Percentiles rank a stretch among this genome's conserved stretches.
Evolutionary conservation across 2,888 invertebrate species (phyloP).

Genomic region (Stomorhina lunata): DNA sequence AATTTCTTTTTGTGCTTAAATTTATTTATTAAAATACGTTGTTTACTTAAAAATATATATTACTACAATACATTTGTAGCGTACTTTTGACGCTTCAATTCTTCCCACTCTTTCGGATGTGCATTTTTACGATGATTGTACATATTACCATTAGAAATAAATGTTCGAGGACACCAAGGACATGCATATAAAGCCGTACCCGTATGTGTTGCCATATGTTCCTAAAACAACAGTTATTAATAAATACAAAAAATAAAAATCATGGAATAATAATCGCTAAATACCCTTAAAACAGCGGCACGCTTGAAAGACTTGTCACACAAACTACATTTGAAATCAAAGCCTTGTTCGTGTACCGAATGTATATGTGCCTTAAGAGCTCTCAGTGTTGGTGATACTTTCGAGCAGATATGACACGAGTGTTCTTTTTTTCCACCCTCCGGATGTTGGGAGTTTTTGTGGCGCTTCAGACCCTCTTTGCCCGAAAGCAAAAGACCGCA

Average conservation of each 20-base stretch:
- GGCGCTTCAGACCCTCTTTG: conserved; percentile 76
- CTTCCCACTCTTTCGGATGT: conserved; percentile 77
- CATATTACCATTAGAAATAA: conserved; percentile 77
- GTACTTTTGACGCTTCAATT: conserved; percentile 47
- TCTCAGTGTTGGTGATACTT: conserved; percentile 76
- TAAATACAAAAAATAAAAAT: background rate
- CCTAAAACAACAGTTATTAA: conserved; percentile 69
- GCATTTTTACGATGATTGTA: conserved; percentile 76
- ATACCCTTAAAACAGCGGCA: conserved; percentile 68
- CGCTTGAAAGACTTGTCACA: conserved; percentile 78
- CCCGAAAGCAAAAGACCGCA: conserved; percentile 75
- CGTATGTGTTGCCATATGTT: conserved; percentile 77
- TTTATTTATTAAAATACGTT: background rate
- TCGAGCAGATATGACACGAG: conserved; percentile 76
- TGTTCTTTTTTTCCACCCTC: conserved; percentile 72
- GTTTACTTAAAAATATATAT: background rate
- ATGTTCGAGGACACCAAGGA: conserved; percentile 75
- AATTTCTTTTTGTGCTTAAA: background rate
- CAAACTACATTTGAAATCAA: conserved; percentile 75
- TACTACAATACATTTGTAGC: conserved; percentile 9
- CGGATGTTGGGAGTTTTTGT: conserved; percentile 76
- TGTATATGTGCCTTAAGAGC: conserved; percentile 77
- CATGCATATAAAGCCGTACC: conserved; percentile 75
- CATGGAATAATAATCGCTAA: background rate
- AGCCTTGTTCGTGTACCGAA: conserved; percentile 76